phyloP scores from a whole-genome alignment of 2,797 vertebrate genomes.

The Picus viridis region DNA sequence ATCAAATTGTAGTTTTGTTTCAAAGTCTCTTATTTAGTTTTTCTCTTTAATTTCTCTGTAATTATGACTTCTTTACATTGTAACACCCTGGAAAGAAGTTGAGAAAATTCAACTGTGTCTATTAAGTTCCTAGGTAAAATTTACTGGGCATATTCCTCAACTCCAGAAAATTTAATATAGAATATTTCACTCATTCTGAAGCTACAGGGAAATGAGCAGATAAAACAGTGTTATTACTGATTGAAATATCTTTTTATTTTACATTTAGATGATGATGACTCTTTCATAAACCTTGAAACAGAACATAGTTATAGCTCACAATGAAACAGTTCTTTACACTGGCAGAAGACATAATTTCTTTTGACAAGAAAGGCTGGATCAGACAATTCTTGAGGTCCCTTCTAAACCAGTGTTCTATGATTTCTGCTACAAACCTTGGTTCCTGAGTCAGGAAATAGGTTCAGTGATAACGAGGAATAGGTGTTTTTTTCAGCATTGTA shows the following conservation, averaged over 20 bases:
- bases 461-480: not conserved
- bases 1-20: not conserved
- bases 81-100: not conserved
- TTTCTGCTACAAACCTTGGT: not conserved
- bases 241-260: not conserved
- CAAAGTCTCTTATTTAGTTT: not conserved
- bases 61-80: not conserved
- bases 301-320: not conserved
- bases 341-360: not conserved
- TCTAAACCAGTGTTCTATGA: not conserved
- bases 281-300: not conserved
- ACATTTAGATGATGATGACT: not conserved
- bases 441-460: not conserved
- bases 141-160: not conserved
- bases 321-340: not conserved
- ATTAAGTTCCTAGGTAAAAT: not conserved
- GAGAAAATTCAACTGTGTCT: not conserved
- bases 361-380: not conserved
- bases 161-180: not conserved
- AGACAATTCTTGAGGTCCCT: not conserved
- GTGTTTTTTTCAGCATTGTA: not conserved
- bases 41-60: not conserved
- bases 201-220: not conserved
- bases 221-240: not conserved
- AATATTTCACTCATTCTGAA: not conserved